These are phyloP conservation scores for Leuciscus idus DNA, from an alignment of 2,113 vertebrate genomes.

Conservation along the genomic window DNA sequence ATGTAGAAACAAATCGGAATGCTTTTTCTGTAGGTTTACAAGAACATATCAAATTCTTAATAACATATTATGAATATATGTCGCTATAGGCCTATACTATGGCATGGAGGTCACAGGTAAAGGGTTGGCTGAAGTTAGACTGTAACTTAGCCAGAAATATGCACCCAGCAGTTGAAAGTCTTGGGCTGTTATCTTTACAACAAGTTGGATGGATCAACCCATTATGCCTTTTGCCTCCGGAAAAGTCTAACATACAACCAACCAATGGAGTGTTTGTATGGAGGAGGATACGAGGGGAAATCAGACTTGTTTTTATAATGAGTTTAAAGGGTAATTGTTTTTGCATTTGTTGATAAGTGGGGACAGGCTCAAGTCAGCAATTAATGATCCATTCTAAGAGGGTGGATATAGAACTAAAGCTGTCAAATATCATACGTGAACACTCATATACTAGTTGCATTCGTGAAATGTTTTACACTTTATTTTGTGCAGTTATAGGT, in stretches of 20 bases:
- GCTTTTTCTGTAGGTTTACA: not conserved
- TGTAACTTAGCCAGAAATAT: not conserved
- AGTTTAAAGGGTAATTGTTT: conserved; percentile 16
- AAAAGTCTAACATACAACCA: not conserved
- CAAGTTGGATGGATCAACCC: conserved; percentile 3
- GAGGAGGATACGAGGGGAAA: too few relatives aligned
- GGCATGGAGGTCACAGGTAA: not conserved
- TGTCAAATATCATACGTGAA: not conserved
- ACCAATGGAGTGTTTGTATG: not conserved
- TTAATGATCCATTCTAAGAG: not conserved
- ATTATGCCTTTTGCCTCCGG: not conserved
- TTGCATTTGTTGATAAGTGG: not conserved
- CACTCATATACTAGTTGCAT: not conserved
- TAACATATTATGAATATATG: not conserved
- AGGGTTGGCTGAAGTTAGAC: not conserved
- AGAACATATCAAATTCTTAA: not conserved
- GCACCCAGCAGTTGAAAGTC: not conserved
- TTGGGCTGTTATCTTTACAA: conserved; percentile 18
- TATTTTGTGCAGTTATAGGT: not conserved
- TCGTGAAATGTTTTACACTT: not conserved
- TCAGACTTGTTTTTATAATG: not conserved
- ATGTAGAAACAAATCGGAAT: not conserved
- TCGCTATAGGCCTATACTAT: too few relatives aligned
- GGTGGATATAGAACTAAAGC: not conserved
- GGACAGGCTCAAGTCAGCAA: not conserved